These are phyloP conservation scores for Anoncus sp. DNA, from an alignment of 2,888 invertebrate genomes.

Conservation along the genomic window DNA sequence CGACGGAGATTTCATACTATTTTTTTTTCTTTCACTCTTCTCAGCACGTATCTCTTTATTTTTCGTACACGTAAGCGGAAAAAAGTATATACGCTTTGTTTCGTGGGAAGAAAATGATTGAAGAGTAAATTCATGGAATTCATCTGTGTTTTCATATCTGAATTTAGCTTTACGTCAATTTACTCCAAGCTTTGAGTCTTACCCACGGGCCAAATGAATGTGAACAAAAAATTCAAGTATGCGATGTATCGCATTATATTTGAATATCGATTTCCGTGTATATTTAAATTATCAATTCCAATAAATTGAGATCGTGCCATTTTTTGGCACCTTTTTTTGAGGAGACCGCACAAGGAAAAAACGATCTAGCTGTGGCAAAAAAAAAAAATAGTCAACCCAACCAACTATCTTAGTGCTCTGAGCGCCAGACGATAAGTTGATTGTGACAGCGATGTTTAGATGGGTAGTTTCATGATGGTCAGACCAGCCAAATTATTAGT, in stretches of 20 bases:
- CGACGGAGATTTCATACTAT: slow-evolving; percentile 19
- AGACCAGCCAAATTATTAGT: too few relatives aligned
- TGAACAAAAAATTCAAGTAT: neutral
- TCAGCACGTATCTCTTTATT: neutral
- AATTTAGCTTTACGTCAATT: neutral
- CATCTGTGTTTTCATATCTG: neutral
- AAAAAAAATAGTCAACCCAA: too few relatives aligned
- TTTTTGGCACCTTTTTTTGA: too few relatives aligned
- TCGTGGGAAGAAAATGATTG: slow-evolving; percentile 2
- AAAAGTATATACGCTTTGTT: neutral
- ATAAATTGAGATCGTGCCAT: too few relatives aligned
- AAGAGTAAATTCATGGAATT: neutral
- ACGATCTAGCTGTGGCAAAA: too few relatives aligned
- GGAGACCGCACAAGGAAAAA: too few relatives aligned
- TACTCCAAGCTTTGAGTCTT: neutral
- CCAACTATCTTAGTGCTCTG: too few relatives aligned
- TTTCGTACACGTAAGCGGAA: neutral
- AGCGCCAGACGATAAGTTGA: too few relatives aligned
- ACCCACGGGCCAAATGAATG: neutral
- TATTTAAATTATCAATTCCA: neutral
- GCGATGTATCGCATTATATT: neutral
- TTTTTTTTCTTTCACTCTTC: slow-evolving; percentile 11
- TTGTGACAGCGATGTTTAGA: too few relatives aligned
- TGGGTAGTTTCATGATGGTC: too few relatives aligned
- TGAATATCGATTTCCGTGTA: too few relatives aligned